A percentile compares a stretch with the other conserved stretches of the same genome.
Evolutionary conservation across 2,797 vertebrate species (phyloP).

Genomic region (Botia almorhae): DNA sequence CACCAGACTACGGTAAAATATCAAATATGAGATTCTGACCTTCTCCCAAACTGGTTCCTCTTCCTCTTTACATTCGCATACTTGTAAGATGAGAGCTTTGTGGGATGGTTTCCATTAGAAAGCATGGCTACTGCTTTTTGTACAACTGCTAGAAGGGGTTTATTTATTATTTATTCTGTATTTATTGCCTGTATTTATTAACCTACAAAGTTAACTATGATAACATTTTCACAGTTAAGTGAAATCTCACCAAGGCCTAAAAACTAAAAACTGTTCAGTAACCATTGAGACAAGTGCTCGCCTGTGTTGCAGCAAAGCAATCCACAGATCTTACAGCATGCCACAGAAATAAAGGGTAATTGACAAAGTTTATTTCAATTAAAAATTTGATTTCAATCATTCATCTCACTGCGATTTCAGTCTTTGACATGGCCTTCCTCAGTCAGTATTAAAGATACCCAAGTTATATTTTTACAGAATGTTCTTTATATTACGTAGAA

Average conservation of each 20-base stretch:
- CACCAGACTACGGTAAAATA: constrained; percentile 70
- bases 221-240: background rate
- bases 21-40: constrained; percentile 66
- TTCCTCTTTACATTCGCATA: background rate
- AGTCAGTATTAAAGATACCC: too few relatives aligned
- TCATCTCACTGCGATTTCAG: background rate
- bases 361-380: background rate
- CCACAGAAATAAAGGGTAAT: background rate
- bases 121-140: background rate
- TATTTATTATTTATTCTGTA: background rate
- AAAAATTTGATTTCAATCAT: too few relatives aligned
- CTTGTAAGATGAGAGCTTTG: constrained; percentile 2
- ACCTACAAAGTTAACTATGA: background rate
- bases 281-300: background rate
- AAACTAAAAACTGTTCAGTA: background rate
- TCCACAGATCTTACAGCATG: background rate
- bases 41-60: constrained; percentile 51
- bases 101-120: background rate
- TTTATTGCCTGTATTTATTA: background rate
- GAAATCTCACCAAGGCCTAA: too few relatives aligned
- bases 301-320: background rate
- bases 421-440: too few relatives aligned
- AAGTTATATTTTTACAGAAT: too few relatives aligned
- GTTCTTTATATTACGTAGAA: too few relatives aligned
- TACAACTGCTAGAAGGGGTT: background rate